A percentile compares a stretch with the other conserved stretches of the same genome.
phyloP scores from a whole-genome alignment of 2,797 vertebrate genomes.

The Balearica regulorum region DNA sequence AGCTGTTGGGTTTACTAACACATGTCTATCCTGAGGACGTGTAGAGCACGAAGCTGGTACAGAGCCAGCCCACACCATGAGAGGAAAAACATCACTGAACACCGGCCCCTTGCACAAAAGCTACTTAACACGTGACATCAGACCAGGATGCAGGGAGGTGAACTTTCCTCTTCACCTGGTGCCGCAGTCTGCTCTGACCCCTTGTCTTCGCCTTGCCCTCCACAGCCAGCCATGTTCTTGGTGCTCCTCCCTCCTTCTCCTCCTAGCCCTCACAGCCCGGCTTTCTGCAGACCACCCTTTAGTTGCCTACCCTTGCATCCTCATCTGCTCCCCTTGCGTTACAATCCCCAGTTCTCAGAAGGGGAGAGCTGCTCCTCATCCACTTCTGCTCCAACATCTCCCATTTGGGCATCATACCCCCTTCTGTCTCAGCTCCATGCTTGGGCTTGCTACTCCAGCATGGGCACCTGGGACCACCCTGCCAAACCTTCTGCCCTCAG shows the following conservation, averaged over 20 bases:
- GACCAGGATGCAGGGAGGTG: background rate
- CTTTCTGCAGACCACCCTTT: background rate
- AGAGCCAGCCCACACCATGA: background rate
- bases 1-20: rapidly evolving
- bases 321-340: background rate
- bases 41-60: background rate
- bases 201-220: background rate
- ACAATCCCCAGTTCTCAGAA: background rate
- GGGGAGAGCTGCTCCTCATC: background rate
- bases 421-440: background rate
- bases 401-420: background rate
- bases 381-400: background rate
- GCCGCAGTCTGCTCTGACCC: background rate
- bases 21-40: rapidly evolving
- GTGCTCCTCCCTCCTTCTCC: background rate
- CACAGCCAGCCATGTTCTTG: background rate
- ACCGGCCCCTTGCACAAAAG: background rate
- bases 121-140: background rate
- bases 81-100: background rate
- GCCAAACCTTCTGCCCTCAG: background rate
- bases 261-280: background rate
- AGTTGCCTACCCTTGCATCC: background rate
- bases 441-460: background rate
- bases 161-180: background rate
- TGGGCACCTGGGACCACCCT: background rate